Evolutionary conservation across 2,797 vertebrate species (phyloP), one percentile per base, ranked within the genome.

Genomic region (Emys orbicularis): DNA sequence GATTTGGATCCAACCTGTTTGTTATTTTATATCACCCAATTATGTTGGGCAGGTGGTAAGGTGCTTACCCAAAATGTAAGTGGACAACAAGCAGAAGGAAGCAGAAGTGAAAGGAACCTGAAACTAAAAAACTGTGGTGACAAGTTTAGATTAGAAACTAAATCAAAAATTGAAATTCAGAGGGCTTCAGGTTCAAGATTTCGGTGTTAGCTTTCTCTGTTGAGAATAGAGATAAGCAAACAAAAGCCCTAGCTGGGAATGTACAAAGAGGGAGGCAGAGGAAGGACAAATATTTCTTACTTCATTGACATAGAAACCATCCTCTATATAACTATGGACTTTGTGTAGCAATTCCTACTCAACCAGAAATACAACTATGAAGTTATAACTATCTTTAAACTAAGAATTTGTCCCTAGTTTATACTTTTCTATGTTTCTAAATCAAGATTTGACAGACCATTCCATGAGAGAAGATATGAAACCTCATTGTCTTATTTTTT

Each of bases 1-100:
- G 59, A 50, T 80, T 77, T 94, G 79, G 15, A 25, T 90, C 50
- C 19, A 41, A 72, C 68, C 50, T 56, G 44, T 15, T 54, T 83
- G 18, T 52, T 52, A 3, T 18, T 76, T 47, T 1, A 3, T 25
- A 19, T 18, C 54, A 82, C 16, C 54, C 79, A 76, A 13, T 1
- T 29, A 76, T 29, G 25, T 29, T 47, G 27, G 41, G 41, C 4
- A 37, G 29, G 19, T 12, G 8, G 49, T 9, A 83, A 85, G 3
- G 49, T 18, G 65, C 13, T 53, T 44, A 87, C 65, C 11, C 54
- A 5, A 12, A 88, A 54, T 89, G 61, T 61, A 86, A 80, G 59
- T 1, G 54, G 12, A n/a, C 23, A 61, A 29, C 3, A 68, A 77
- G 8, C 16, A 44, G 2, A 3, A 86, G 0, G 5, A 79, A 52